Evolutionary conservation across 2,888 invertebrate genomes (phyloP), one percentile per base, ranked within the genome.

Genomic region (Pseudolycoriella hygida): DNA sequence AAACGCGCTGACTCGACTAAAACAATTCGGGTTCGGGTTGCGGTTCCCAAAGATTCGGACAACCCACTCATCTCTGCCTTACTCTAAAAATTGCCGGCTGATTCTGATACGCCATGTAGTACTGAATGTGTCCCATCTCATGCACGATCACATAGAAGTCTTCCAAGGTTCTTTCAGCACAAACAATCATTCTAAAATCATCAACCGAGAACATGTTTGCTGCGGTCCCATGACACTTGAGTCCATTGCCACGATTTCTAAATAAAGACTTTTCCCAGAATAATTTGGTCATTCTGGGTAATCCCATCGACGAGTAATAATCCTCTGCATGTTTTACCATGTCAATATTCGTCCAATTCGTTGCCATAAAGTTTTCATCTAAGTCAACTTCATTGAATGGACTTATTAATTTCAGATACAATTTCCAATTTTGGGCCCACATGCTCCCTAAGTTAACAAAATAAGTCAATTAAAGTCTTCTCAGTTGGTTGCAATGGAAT

Each of bases 101-200:
- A 42, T 73, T 57, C 42, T 69, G 59, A 52, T 79, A 79, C 0
- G 78, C 74, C 74, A 80, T 77, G 53, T 73, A 81, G 55, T 83
- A 83, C 42, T 80, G 72, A 31, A 82, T 71, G 51, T 83, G 82
- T 0, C 83, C 83, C 66, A 83, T 71, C 58, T 83, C 82, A 57
- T 83, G 82, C 53, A 79, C 74, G 2, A 80, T 64, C 0, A 77
- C 74, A 49, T 75, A 72, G 42, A 81, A 72, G 55, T 80, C 77
- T 51, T 77, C 71, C 55, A 72, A 68, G 1, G 67, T 68, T 2
- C 67, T 63, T 17, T 68, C 67, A 1, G 77, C 72, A 54, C 82
- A 83, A 54, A 78, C 72, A 30, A 80, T 58, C 51, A 82, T 68
- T 50, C 80, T 76, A 55, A 70, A 80, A 57, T 84, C 82, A 51